phyloP scores from a whole-genome alignment of 2,888 invertebrate genomes.

The Drosophila trichaetosa region DNA sequence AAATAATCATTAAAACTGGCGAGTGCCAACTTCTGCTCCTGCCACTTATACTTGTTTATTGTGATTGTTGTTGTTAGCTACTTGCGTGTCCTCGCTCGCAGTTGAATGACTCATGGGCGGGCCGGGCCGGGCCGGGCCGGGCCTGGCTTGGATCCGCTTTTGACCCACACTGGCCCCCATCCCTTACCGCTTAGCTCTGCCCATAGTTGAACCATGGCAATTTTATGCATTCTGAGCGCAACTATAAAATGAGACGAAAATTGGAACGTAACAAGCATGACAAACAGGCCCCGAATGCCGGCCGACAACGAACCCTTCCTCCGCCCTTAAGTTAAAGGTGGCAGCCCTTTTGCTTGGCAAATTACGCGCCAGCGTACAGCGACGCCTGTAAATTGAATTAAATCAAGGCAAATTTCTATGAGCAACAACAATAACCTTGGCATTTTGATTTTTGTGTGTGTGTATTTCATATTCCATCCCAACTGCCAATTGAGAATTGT shows the following conservation, averaged over 20 bases:
- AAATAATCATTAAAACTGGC: conserved; percentile 80
- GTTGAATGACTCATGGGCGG: conserved; percentile 75
- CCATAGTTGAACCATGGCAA: not conserved
- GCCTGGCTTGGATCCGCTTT: not conserved
- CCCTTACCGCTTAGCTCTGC: not conserved
- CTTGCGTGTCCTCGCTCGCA: conserved; percentile 70
- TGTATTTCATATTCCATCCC: conserved; percentile 1
- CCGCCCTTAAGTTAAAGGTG: conserved; percentile 12
- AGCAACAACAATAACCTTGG: conserved; percentile 53
- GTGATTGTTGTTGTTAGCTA: conserved; percentile 26
- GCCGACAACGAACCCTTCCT: conserved; percentile 10
- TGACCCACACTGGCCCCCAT: conserved; percentile 11
- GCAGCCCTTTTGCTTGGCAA: conserved; percentile 48
- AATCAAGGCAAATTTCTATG: conserved; percentile 77
- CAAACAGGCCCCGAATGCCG: conserved; percentile 11
- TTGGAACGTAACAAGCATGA: conserved; percentile 37
- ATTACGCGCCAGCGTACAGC: conserved; percentile 36
- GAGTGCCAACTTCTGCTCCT: conserved; percentile 26
- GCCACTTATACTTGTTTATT: conserved; percentile 26
- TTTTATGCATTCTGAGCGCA: conserved; percentile 15
- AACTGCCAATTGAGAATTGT: conserved; percentile 38
- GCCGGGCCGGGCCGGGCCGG: not conserved
- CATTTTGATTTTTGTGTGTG: conserved; percentile 18
- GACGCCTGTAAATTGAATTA: conserved; percentile 74
- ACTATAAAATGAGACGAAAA: conserved; percentile 49